These are phyloP conservation scores for Brassicogethes aeneus DNA, from an alignment of 2,888 invertebrate genomes.

Conservation along the genomic window DNA sequence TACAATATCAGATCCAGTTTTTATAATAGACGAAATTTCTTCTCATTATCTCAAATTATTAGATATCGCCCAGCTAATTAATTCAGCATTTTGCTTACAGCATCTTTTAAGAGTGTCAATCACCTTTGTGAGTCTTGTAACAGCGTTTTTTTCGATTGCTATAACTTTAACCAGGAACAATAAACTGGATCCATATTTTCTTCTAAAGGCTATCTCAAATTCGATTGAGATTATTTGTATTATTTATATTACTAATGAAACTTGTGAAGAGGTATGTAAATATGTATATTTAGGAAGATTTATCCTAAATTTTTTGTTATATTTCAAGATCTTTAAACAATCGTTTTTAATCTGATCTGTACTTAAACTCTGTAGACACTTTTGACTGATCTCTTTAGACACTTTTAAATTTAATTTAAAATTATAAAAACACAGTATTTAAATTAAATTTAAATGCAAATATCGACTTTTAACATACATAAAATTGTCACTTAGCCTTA, in stretches of 20 bases:
- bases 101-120: slow-evolving; percentile 25
- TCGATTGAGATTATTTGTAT: slow-evolving; percentile 24
- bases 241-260: slow-evolving; percentile 26
- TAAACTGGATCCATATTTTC: slow-evolving; percentile 21
- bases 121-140: slow-evolving; percentile 27
- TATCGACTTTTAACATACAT: no score
- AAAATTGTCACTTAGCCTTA: no score
- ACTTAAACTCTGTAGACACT: no score
- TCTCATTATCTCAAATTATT: slow-evolving; percentile 27
- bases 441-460: no score
- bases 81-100: slow-evolving; percentile 27
- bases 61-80: slow-evolving; percentile 25
- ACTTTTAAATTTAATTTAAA: no score
- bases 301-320: no score
- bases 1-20: slow-evolving; percentile 19
- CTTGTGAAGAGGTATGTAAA: slow-evolving; percentile 29
- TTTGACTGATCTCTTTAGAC: no score
- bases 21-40: slow-evolving; percentile 25
- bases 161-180: slow-evolving; percentile 20
- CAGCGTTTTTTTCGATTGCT: slow-evolving; percentile 25
- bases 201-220: slow-evolving; percentile 27
- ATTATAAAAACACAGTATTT: no score
- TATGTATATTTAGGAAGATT: not conserved
- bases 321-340: no score
- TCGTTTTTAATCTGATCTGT: no score